phyloP scores from a whole-genome alignment of 2,113 vertebrate genomes.

The Struthidea cinerea region DNA sequence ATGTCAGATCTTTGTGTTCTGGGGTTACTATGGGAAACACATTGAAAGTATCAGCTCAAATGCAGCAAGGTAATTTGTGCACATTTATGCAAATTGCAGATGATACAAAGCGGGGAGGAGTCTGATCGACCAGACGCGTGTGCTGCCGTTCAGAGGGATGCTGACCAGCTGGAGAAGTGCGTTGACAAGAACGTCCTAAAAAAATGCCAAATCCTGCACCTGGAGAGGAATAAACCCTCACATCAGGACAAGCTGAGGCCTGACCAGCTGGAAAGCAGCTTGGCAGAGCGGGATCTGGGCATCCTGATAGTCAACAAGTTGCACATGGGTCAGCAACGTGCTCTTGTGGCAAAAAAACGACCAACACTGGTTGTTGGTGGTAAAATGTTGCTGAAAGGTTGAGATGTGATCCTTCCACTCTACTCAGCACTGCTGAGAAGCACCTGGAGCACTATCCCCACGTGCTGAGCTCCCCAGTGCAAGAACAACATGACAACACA shows the following conservation, averaged over 20 bases:
- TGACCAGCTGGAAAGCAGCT: background rate
- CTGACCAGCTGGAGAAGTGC: background rate
- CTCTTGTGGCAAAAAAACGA: background rate
- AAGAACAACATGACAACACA: background rate
- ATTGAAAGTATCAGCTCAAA: background rate
- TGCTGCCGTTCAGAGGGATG: background rate
- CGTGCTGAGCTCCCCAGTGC: background rate
- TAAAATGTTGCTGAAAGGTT: background rate
- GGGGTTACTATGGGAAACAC: background rate
- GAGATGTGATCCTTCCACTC: background rate
- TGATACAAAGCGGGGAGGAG: background rate
- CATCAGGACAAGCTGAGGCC: background rate
- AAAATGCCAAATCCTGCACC: background rate
- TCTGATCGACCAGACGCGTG: background rate
- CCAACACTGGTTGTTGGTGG: background rate
- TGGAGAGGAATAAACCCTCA: background rate
- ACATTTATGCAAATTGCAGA: background rate
- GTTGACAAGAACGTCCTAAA: background rate
- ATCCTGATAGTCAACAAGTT: background rate
- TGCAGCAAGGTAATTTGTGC: background rate
- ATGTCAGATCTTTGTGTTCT: background rate
- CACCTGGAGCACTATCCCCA: background rate
- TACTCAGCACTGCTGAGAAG: background rate
- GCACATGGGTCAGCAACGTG: background rate
- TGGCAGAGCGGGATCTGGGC: background rate